Conservation (phyloP, 1,140 invertebrate genomes). For the Zophobas atratus region DNA sequence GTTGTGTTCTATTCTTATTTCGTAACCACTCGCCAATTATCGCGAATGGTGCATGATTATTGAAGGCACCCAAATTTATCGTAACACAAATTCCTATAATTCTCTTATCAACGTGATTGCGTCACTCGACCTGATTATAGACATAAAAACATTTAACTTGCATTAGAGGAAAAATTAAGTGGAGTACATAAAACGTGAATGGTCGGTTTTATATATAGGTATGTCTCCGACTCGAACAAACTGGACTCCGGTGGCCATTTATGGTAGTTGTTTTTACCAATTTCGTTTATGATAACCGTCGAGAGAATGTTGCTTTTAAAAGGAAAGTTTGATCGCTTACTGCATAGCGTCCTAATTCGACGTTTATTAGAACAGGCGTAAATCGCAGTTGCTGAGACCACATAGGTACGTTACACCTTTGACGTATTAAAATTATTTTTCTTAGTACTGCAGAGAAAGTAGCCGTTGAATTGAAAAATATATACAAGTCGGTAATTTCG, state of each 20-base stretch:
- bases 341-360: not conserved
- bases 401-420: too few relatives aligned
- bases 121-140: not conserved
- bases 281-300: slow-evolving; percentile 16
- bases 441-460: too few relatives aligned
- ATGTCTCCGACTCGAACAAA: not conserved
- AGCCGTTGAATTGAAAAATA: too few relatives aligned
- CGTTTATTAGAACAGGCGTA: slow-evolving; percentile 29
- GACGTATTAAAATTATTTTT: not conserved
- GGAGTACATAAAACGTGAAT: not conserved
- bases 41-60: not conserved
- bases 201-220: too few relatives aligned
- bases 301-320: slow-evolving; percentile 14
- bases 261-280: slow-evolving; percentile 14
- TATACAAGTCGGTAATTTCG: too few relatives aligned
- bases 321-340: slow-evolving; percentile 5
- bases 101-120: not conserved
- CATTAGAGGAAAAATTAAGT: not conserved
- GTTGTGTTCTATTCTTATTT: not conserved
- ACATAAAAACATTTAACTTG: not conserved
- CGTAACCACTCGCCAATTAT: not conserved
- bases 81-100: not conserved
- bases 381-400: not conserved
- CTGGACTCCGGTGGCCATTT: not conserved
- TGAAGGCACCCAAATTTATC: not conserved